A percentile compares a stretch with the other conserved stretches of the same genome.
Conservation (phyloP, 2,113 vertebrate species). For the Callipepla californica region DNA sequence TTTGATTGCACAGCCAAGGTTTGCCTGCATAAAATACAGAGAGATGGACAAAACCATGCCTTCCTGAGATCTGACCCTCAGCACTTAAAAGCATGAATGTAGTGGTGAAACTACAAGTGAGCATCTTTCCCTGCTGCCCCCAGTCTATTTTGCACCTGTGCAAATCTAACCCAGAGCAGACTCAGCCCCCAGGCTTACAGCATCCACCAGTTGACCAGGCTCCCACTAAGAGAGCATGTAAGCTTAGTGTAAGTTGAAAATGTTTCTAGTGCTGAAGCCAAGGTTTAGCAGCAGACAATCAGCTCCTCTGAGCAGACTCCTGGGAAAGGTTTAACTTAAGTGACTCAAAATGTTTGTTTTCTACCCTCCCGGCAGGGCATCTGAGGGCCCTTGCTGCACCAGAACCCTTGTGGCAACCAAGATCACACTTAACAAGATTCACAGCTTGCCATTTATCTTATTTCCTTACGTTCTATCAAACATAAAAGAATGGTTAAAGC, state of each 20-base stretch:
- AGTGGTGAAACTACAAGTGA: background rate
- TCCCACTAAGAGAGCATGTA: background rate
- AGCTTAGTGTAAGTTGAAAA: background rate
- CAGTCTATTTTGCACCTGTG: background rate
- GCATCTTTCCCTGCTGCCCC: background rate
- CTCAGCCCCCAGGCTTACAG: background rate
- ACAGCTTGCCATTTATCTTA: background rate
- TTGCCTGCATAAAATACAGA: background rate
- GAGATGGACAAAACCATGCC: background rate
- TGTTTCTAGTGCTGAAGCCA: background rate
- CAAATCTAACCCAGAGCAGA: background rate
- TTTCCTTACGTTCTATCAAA: background rate
- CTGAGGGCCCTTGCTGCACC: background rate
- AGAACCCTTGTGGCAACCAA: background rate
- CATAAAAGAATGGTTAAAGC: background rate
- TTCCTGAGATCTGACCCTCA: background rate
- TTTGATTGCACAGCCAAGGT: background rate
- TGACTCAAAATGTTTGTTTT: slow-evolving; percentile 18
- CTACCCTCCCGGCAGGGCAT: background rate
- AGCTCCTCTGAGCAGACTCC: background rate
- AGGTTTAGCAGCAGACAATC: background rate
- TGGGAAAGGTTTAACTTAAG: background rate
- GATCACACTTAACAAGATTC: background rate
- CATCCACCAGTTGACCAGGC: background rate
- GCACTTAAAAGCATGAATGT: background rate